Evolutionary conservation across 2,888 invertebrate genomes (phyloP).

Genomic region (Aquatica leii): DNA sequence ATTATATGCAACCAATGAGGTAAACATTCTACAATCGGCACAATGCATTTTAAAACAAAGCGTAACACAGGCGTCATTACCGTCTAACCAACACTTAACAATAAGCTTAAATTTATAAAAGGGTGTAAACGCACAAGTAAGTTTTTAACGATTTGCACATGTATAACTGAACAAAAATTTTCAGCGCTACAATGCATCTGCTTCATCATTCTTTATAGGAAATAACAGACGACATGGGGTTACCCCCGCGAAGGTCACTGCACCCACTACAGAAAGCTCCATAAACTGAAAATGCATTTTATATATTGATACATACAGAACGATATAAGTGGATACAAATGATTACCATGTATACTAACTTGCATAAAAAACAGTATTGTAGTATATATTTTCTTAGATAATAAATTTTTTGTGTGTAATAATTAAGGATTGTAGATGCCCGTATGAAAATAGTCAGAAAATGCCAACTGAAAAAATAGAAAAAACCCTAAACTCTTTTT

Average conservation of each 20-base stretch:
- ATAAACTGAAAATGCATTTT: slow-evolving; percentile 22
- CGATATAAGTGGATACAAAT: too few relatives aligned
- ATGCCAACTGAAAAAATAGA: too few relatives aligned
- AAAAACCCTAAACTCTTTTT: slow-evolving; percentile 8
- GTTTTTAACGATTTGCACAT: slow-evolving; percentile 13
- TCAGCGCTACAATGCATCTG: slow-evolving; percentile 14
- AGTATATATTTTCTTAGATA: too few relatives aligned
- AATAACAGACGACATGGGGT: slow-evolving; percentile 19
- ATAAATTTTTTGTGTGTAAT: too few relatives aligned
- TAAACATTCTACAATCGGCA: too few relatives aligned
- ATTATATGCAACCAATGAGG: too few relatives aligned
- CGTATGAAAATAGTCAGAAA: too few relatives aligned
- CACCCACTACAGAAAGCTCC: slow-evolving; percentile 17
- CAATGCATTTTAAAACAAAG: too few relatives aligned
- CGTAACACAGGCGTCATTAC: background rate
- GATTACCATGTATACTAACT: too few relatives aligned
- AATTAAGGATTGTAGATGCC: too few relatives aligned
- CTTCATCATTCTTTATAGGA: slow-evolving; percentile 2
- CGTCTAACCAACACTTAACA: slow-evolving; percentile 1
- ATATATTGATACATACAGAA: slow-evolving; percentile 21
- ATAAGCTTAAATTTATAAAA: background rate
- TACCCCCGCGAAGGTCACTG: slow-evolving; percentile 24
- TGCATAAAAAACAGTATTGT: too few relatives aligned
- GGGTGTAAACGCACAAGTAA: slow-evolving; percentile 10
- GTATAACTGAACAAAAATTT: slow-evolving; percentile 1